Conservation (phyloP, 2,113 vertebrate genomes). For the Anguilla japonica region DNA sequence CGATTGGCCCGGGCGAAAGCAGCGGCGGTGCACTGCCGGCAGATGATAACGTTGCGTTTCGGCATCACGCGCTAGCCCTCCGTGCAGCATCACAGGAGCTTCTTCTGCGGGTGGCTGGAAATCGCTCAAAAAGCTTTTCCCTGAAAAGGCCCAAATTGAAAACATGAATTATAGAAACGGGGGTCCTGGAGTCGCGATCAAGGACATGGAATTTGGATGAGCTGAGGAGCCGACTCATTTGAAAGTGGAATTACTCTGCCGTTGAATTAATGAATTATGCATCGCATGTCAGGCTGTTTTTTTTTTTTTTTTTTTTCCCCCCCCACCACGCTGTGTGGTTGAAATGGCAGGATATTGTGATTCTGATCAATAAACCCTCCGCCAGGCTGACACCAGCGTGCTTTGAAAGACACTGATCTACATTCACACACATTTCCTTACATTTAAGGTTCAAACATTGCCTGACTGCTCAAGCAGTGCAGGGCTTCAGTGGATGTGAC, state of each 20-base stretch:
- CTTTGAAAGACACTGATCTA: not conserved
- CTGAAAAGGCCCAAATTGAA: not conserved
- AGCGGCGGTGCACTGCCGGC: not conserved
- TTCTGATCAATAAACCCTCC: not conserved
- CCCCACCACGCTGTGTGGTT: not conserved
- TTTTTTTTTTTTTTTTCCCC: not conserved
- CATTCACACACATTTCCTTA: not conserved
- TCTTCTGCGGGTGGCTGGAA: not conserved
- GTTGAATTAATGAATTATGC: not conserved
- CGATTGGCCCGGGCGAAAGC: not conserved
- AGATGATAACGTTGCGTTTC: not conserved
- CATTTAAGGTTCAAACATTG: not conserved
- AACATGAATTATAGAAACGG: not conserved
- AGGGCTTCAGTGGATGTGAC: not conserved
- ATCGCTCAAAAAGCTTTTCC: not conserved
- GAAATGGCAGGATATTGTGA: not conserved
- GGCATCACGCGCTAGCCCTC: not conserved
- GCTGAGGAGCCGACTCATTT: not conserved
- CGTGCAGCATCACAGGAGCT: too few relatives aligned
- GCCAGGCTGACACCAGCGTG: not conserved
- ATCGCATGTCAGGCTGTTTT: not conserved
- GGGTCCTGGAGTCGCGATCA: not conserved
- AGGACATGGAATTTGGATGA: not conserved
- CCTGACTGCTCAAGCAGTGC: not conserved
- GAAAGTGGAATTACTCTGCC: not conserved